phyloP scores from a whole-genome alignment of 2,797 vertebrate species.

The Danio kyathit region DNA sequence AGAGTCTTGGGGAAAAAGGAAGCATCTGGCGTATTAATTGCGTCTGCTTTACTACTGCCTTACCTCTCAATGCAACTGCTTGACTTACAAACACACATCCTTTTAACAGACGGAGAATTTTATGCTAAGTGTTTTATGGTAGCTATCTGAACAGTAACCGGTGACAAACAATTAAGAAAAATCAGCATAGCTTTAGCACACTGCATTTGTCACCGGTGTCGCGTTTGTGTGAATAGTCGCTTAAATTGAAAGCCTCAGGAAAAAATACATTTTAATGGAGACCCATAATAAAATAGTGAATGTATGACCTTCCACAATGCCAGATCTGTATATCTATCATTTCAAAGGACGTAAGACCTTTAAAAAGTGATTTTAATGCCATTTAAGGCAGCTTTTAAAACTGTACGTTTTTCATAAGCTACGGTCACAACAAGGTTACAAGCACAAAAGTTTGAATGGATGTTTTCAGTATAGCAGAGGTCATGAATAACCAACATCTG shows the following conservation, averaged over 20 bases:
- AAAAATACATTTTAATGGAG: neutral
- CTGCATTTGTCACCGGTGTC: no score
- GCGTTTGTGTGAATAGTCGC: neutral
- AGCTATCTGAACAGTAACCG: no score
- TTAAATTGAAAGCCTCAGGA: neutral
- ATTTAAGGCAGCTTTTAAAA: conserved; percentile 5
- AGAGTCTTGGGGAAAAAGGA: no score
- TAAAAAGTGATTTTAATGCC: neutral
- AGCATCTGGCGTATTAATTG: no score
- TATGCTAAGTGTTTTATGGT: no score
- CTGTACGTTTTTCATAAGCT: neutral
- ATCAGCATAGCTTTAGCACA: no score
- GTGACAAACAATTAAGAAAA: no score
- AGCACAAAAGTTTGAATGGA: neutral
- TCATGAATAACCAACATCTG: conserved; percentile 17
- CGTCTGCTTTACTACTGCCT: no score
- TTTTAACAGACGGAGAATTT: no score
- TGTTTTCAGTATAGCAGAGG: conserved; percentile 1
- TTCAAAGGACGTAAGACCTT: conserved; percentile 13
- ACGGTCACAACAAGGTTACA: conserved; percentile 11
- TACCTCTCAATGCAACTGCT: no score
- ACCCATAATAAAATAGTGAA: conserved; percentile 16
- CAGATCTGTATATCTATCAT: neutral
- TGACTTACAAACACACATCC: no score
- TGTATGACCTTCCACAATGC: conserved; percentile 19